Base-by-base conservation (phyloP, 2,113 vertebrate species). In the Octodon degus region DNA sequence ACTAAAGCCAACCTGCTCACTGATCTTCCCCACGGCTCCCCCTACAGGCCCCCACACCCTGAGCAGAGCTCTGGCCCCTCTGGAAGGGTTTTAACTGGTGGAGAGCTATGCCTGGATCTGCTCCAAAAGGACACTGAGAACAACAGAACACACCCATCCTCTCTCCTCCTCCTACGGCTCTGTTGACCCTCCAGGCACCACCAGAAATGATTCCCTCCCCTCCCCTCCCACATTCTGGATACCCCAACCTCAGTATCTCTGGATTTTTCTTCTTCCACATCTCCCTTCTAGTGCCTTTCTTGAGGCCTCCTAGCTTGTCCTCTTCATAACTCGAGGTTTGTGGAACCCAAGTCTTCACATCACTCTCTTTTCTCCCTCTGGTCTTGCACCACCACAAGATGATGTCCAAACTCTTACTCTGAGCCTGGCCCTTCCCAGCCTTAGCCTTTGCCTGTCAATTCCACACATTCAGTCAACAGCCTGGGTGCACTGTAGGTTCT, bases 161-260 rank as follows among this genome's bases (percentile, higher is more conserved):
- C 22, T 55, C 76, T 24, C 55, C 25, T 53, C 58, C 16, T 17
- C 50, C 89, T 50, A 8, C 12, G 6, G 55, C 11, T n/a, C 53
- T 91, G 16, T 0, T 24, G 53, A 55, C 30, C 37, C 17, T 40
- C 68, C 9, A 63, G 24, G 14, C 2, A 1, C 14, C 24, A 6
- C 32, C 9, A 13, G 55, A 90, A 74, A 32, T 14, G 7, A 16
- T 14, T n/a, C 27, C 58, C n/a, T 43, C 24, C 37, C 24, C 12
- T 50, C 22, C 19, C 7, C 43, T 25, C 27, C 40, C 14, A 12
- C 8, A n/a, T 6, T 5, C 32, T 2, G 0, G 8, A 37, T 19
- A 25, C 30, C 76, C 30, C 65, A 25, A 24, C 0, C 2, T 13
- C 14, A 2, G 27, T 16, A 4, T 14, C 67, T 77, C 58, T 83